phyloP scores from a whole-genome alignment of 2,797 vertebrate genomes.

The Schizothorax lantsangensis region DNA sequence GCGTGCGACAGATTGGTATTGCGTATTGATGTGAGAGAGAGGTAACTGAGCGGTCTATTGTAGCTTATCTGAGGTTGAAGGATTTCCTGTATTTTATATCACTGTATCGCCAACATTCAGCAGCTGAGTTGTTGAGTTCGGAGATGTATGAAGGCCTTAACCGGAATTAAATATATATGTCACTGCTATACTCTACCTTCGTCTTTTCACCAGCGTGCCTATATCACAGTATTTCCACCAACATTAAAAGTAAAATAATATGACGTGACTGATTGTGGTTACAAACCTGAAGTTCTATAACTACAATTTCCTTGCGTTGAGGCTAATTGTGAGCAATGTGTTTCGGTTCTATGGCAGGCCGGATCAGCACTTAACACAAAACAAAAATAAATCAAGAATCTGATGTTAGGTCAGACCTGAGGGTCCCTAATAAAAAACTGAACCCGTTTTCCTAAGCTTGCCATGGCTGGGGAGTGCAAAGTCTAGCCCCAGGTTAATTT shows the following conservation, averaged over 20 bases:
- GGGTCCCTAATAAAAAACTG: conserved; percentile 57
- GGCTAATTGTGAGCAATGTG: conserved; percentile 23
- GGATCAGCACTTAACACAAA: conserved; percentile 50
- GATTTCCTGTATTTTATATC: conserved; percentile 60
- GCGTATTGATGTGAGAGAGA: conserved; percentile 80
- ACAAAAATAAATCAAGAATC: conserved; percentile 50
- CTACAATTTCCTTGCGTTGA: conserved; percentile 17
- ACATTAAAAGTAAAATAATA: conserved; percentile 36
- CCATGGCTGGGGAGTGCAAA: conserved; percentile 50
- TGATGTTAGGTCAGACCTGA: conserved; percentile 60
- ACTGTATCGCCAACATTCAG: conserved; percentile 63
- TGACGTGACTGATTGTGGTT: conserved; percentile 10
- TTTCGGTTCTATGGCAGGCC: conserved; percentile 48
- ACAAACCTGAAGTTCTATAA: conserved; percentile 13
- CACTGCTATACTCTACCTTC: conserved; percentile 33
- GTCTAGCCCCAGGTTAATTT: conserved; percentile 50
- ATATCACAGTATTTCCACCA: conserved; percentile 50
- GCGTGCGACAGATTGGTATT: conserved; percentile 75
- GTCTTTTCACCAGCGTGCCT: conserved; percentile 42
- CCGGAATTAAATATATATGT: conserved; percentile 43
- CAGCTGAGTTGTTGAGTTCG: conserved; percentile 63
- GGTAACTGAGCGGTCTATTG: conserved; percentile 79
- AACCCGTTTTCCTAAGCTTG: conserved; percentile 60
- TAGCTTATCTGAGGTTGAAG: conserved; percentile 83
- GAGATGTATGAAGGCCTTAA: conserved; percentile 51